Conservation (phyloP, 2,888 invertebrate species). For the Beris chalybata region DNA sequence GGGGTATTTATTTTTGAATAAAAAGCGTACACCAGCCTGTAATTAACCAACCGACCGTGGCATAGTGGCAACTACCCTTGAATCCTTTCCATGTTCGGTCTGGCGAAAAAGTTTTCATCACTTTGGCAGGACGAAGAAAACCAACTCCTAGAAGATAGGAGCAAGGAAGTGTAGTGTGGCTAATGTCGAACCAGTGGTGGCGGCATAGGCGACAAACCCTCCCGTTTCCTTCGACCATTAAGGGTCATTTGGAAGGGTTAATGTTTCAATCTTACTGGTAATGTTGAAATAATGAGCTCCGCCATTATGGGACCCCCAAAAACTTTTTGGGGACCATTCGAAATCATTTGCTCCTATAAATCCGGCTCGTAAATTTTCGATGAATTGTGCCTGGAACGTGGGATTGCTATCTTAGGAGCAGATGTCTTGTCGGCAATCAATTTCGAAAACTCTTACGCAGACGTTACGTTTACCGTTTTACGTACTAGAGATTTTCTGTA, state of each 20-base stretch:
- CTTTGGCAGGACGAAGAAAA: too few species aligned
- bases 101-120: too few species aligned
- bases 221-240: slow-evolving; percentile 18
- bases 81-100: too few species aligned
- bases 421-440: slow-evolving; percentile 27
- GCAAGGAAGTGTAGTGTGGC: too few species aligned
- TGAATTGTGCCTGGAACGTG: slow-evolving; percentile 24
- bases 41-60: too few species aligned
- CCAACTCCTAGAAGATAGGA: too few species aligned
- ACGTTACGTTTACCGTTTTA: slow-evolving; percentile 16
- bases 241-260: slow-evolving; percentile 29
- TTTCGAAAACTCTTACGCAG: slow-evolving; percentile 15
- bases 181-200: too few species aligned
- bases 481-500: neutral
- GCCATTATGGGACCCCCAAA: slow-evolving; percentile 23
- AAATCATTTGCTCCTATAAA: slow-evolving; percentile 32
- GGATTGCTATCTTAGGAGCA: neutral
- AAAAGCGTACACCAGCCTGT: too few species aligned
- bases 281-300: slow-evolving; percentile 31
- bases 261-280: slow-evolving; percentile 31
- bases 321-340: slow-evolving; percentile 28
- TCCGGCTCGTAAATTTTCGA: slow-evolving; percentile 28
- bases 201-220: slow-evolving; percentile 9
- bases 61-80: too few species aligned
- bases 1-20: too few species aligned